Percentiles rank a stretch among this genome's conserved stretches.
Evolutionary conservation across 2,797 vertebrate species (phyloP).

Genomic region (Danio aesculapii): DNA sequence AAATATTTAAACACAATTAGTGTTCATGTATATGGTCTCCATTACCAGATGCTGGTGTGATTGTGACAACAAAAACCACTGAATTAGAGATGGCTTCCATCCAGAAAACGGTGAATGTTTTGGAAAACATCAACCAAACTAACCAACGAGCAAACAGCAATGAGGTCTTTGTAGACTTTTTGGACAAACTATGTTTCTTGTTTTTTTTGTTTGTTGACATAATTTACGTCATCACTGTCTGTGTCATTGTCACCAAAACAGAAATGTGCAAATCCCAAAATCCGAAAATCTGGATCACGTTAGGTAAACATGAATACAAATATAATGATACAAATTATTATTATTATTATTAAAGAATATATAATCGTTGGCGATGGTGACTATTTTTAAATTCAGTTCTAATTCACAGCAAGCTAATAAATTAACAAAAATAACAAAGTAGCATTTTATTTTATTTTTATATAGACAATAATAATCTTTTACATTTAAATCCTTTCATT

Average conservation of each 20-base stretch:
- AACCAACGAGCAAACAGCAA: constrained; percentile 4
- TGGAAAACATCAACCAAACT: constrained; percentile 60
- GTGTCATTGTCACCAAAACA: constrained; percentile 32
- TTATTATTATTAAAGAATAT: no score
- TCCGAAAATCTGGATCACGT: constrained; percentile 65
- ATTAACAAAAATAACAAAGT: no score
- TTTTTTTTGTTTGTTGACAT: constrained; percentile 62
- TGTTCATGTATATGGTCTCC: background rate
- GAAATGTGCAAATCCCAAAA: constrained; percentile 66
- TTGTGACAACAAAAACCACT: background rate
- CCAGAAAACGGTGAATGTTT: constrained; percentile 63
- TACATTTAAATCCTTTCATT: no score
- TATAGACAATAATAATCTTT: no score
- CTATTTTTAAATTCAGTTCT: no score
- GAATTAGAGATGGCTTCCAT: constrained; percentile 48
- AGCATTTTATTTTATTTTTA: no score
- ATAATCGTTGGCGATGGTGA: no score
- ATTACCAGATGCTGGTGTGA: constrained; percentile 18
- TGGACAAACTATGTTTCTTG: constrained; percentile 73
- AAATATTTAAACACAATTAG: background rate
- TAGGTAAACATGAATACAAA: no score
- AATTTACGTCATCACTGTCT: constrained; percentile 61
- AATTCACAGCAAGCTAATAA: no score
- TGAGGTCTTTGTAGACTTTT: constrained; percentile 49
- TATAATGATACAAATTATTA: background rate